phyloP scores from a whole-genome alignment of 1,140 invertebrate species.

The Platyscapa corneri region DNA sequence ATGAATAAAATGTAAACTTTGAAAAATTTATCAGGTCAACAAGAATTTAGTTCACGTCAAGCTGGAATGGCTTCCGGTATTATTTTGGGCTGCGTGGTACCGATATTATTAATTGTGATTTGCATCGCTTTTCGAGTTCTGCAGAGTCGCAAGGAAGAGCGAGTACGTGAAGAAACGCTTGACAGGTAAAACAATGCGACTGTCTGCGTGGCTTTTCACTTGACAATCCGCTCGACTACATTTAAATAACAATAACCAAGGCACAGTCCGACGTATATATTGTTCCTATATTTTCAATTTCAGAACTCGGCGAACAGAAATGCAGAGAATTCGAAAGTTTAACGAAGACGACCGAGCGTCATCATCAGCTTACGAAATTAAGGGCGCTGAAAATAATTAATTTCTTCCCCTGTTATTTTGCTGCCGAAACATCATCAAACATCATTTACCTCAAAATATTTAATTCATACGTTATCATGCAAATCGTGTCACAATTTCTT shows the following conservation, averaged over 20 bases:
- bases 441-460: constrained; percentile 21
- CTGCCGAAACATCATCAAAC: background rate
- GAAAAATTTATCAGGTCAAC: constrained; percentile 77
- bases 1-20: background rate
- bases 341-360: constrained; percentile 59
- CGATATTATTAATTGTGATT: constrained; percentile 82
- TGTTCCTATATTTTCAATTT: constrained; percentile 38
- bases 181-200: constrained; percentile 60
- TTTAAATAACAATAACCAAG: background rate
- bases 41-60: constrained; percentile 85
- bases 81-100: constrained; percentile 83
- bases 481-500: constrained; percentile 15
- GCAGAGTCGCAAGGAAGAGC: constrained; percentile 71
- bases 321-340: constrained; percentile 65
- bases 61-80: constrained; percentile 86
- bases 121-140: constrained; percentile 78
- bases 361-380: background rate
- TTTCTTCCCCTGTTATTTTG: background rate
- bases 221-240: background rate
- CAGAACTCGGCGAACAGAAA: constrained; percentile 63
- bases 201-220: background rate
- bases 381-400: constrained; percentile 61
- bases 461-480: constrained; percentile 29
- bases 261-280: no score
- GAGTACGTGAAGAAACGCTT: constrained; percentile 72